Evolutionary conservation across 2,113 vertebrate species (phyloP).

Genomic region (Symphodus melops): DNA sequence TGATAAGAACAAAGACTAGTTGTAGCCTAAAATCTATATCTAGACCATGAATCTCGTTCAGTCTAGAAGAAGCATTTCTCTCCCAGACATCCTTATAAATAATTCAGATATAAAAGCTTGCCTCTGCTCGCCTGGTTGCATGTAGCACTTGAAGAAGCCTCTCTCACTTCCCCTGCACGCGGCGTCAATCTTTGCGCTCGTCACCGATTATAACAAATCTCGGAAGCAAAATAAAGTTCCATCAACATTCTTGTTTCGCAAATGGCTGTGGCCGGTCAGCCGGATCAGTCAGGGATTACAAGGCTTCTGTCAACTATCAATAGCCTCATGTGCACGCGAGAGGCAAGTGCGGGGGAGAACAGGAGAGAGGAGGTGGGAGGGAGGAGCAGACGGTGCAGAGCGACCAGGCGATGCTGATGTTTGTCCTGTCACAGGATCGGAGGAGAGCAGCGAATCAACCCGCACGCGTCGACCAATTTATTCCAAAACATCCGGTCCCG

Average conservation of each 20-base stretch:
- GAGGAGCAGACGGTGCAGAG: constrained; percentile 54
- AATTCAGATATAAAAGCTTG: constrained; percentile 80
- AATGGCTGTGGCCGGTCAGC: constrained; percentile 51
- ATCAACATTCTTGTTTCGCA: constrained; percentile 65
- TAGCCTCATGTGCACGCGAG: constrained; percentile 34
- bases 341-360: constrained; percentile 2
- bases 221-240: constrained; percentile 72
- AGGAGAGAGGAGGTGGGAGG: neutral
- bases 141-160: constrained; percentile 59
- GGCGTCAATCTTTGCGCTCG: constrained; percentile 52
- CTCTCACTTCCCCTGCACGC: neutral
- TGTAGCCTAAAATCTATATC: neutral
- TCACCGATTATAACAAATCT: constrained; percentile 68
- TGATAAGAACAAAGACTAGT: constrained; percentile 1
- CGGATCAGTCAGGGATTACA: constrained; percentile 47
- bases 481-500: constrained; percentile 32
- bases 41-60: constrained; percentile 32
- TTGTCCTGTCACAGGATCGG: constrained; percentile 63
- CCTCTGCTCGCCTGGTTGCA: constrained; percentile 68
- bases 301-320: constrained; percentile 17
- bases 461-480: constrained; percentile 18
- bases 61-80: constrained; percentile 61
- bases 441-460: constrained; percentile 22
- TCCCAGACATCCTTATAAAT: constrained; percentile 78
- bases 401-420: constrained; percentile 60